Conservation (phyloP, 2,113 vertebrate species). For the Tragelaphus scriptus region DNA sequence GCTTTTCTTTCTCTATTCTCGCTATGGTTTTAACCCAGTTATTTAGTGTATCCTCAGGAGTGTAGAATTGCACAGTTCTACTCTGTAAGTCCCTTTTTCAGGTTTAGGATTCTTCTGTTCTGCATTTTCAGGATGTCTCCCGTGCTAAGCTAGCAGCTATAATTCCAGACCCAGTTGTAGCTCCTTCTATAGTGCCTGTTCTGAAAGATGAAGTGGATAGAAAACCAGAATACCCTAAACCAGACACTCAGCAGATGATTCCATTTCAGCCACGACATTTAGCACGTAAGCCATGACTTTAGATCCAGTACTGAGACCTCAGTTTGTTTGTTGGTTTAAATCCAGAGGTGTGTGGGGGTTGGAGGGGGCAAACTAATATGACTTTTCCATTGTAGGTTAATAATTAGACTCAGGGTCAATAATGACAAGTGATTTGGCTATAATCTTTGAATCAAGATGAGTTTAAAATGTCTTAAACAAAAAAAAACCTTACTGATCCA, state of each 20-base stretch:
- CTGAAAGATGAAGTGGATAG: conserved; percentile 95
- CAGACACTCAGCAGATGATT: conserved; percentile 98
- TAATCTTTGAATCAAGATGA: conserved; percentile 14
- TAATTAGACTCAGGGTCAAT: conserved; percentile 32
- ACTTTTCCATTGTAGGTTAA: conserved; percentile 32
- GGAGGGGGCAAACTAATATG: background rate
- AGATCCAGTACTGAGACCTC: conserved; percentile 23
- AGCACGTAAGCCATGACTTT: conserved; percentile 87
- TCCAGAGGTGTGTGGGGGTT: background rate
- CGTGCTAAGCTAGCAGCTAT: conserved; percentile 93
- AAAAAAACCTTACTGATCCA: background rate
- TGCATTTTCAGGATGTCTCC: conserved; percentile 90
- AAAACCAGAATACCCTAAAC: conserved; percentile 98
- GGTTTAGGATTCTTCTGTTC: conserved; percentile 66
- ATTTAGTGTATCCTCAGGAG: conserved; percentile 10
- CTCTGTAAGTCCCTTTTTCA: conserved; percentile 40
- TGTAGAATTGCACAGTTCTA: conserved; percentile 1
- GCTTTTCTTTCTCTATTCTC: background rate
- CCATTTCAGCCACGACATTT: conserved; percentile 98
- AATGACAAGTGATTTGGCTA: conserved; percentile 5
- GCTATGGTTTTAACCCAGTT: background rate
- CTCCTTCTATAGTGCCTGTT: conserved; percentile 90
- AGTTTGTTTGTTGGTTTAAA: conserved; percentile 27
- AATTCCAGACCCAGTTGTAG: conserved; percentile 94
- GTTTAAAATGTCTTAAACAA: conserved; percentile 1